phyloP scores from a whole-genome alignment of 2,888 invertebrate species.

The Dynastes tityus region DNA sequence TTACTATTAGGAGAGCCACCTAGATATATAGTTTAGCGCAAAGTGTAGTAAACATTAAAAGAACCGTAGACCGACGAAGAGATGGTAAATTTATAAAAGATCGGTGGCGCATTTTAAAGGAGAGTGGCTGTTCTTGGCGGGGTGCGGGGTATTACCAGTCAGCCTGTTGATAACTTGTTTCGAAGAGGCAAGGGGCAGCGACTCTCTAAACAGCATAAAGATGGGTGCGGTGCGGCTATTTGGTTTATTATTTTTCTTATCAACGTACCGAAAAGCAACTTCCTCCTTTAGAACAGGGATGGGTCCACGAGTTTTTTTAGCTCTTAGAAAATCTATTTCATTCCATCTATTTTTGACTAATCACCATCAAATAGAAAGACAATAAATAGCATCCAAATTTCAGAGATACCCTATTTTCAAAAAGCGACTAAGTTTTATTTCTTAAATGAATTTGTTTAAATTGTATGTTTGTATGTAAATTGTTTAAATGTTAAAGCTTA shows the following conservation, averaged over 20 bases:
- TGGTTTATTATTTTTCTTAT: slow-evolving; percentile 46
- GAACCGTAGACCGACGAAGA: slow-evolving; percentile 52
- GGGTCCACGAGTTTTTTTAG: not conserved
- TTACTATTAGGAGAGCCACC: slow-evolving; percentile 22
- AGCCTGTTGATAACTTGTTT: slow-evolving; percentile 58
- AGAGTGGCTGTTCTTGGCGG: slow-evolving; percentile 54
- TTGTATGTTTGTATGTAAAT: too few relatives aligned
- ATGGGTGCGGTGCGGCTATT: slow-evolving; percentile 49
- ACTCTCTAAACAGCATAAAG: slow-evolving; percentile 51
- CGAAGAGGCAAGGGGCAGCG: slow-evolving; percentile 52
- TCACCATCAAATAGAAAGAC: too few relatives aligned
- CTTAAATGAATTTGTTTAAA: too few relatives aligned
- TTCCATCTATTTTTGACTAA: too few relatives aligned
- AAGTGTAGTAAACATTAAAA: slow-evolving; percentile 53
- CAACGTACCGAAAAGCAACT: slow-evolving; percentile 42
- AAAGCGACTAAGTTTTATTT: too few relatives aligned
- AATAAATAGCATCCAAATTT: too few relatives aligned
- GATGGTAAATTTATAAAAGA: slow-evolving; percentile 55
- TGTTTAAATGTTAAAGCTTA: too few relatives aligned
- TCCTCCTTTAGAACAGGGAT: slow-evolving; percentile 32
- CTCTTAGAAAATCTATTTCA: not conserved
- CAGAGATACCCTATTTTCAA: too few relatives aligned
- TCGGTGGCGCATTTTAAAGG: slow-evolving; percentile 55
- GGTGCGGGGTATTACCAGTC: slow-evolving; percentile 50
- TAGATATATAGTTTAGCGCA: slow-evolving; percentile 42